Percentiles rank a stretch among this genome's conserved stretches.
phyloP scores from a whole-genome alignment of 2,888 invertebrate genomes.

The Epicampocera succincta region DNA sequence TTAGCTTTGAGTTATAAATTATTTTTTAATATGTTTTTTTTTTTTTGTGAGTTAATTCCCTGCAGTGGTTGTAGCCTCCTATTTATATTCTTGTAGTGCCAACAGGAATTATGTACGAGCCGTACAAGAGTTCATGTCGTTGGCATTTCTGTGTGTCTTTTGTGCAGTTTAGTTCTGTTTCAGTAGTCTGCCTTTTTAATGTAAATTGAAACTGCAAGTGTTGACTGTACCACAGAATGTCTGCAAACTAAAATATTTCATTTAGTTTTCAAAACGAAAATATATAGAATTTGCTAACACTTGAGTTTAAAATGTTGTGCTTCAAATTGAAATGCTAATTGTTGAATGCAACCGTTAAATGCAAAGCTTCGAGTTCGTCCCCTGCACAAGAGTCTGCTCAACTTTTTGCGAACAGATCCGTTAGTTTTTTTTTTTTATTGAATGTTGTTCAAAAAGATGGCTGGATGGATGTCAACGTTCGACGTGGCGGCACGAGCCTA shows the following conservation, averaged over 20 bases:
- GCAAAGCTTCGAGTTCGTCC: too few species aligned
- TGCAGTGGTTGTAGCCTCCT: conserved; percentile 50
- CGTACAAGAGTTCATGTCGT: too few species aligned
- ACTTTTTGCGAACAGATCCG: too few species aligned
- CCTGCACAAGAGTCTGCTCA: too few species aligned
- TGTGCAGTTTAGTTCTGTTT: conserved; percentile 45
- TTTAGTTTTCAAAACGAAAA: conserved; percentile 34
- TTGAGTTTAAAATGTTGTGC: neutral
- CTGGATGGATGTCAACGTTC: too few species aligned
- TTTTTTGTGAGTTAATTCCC: conserved; percentile 42
- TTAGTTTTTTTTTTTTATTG: too few species aligned
- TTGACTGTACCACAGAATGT: neutral
- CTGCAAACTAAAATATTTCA: neutral
- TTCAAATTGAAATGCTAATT: too few species aligned
- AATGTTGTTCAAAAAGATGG: too few species aligned
- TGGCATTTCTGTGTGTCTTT: conserved; percentile 36
- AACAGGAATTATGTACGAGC: too few species aligned
- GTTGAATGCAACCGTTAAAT: too few species aligned
- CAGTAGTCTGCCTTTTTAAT: conserved; percentile 64
- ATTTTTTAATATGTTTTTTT: conserved; percentile 53
- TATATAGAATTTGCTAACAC: neutral
- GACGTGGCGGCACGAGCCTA: too few species aligned
- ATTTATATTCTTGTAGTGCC: conserved; percentile 12
- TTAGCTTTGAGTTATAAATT: conserved; percentile 58
- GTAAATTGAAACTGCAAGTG: conserved; percentile 61